These are phyloP conservation scores for Actinostola sp. DNA, from an alignment of 92 coral and sea anemone genomes.

Conservation along the genomic window DNA sequence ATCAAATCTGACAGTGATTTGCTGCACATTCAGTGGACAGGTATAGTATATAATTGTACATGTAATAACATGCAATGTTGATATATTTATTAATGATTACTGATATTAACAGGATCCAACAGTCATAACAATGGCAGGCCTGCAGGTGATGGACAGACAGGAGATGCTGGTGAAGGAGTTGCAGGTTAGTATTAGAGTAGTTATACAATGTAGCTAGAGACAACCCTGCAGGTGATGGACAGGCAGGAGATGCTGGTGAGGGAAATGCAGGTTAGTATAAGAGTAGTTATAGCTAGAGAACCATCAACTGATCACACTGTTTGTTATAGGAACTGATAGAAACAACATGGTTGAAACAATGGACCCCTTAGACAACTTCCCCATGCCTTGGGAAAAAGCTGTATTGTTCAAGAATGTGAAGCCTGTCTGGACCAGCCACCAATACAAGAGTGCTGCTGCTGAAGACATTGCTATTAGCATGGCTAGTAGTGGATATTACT, in stretches of 20 bases:
- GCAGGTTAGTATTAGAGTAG: slow-evolving; percentile 46
- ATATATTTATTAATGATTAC: too few species aligned
- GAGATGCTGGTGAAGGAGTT: slow-evolving; percentile 94
- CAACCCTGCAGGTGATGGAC: slow-evolving; percentile 98
- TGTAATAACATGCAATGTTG: too few species aligned
- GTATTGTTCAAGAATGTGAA: slow-evolving; percentile 62
- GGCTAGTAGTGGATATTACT: slow-evolving; percentile 74
- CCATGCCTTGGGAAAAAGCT: slow-evolving; percentile 68
- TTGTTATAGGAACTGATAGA: slow-evolving; percentile 78
- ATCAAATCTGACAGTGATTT: slow-evolving; percentile 46
- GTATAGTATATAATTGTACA: slow-evolving; percentile 25
- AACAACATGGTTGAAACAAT: slow-evolving; percentile 83
- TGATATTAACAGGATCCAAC: slow-evolving; percentile 74
- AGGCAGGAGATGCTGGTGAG: slow-evolving; percentile 96
- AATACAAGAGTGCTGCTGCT: slow-evolving; percentile 48
- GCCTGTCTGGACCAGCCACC: slow-evolving; percentile 71
- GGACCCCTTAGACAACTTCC: slow-evolving; percentile 76
- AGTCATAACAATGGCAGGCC: slow-evolving; percentile 96
- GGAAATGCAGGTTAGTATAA: slow-evolving; percentile 72
- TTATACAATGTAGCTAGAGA: too few species aligned
- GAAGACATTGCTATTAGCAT: slow-evolving; percentile 80
- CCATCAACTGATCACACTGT: not conserved
- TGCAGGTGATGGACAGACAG: slow-evolving; percentile 98
- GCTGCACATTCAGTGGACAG: slow-evolving; percentile 97
- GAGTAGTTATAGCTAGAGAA: not conserved